Evolutionary conservation across 2,888 invertebrate genomes (phyloP), one percentile per base, ranked within the genome.

Genomic region (Tachystola acroxantha): DNA sequence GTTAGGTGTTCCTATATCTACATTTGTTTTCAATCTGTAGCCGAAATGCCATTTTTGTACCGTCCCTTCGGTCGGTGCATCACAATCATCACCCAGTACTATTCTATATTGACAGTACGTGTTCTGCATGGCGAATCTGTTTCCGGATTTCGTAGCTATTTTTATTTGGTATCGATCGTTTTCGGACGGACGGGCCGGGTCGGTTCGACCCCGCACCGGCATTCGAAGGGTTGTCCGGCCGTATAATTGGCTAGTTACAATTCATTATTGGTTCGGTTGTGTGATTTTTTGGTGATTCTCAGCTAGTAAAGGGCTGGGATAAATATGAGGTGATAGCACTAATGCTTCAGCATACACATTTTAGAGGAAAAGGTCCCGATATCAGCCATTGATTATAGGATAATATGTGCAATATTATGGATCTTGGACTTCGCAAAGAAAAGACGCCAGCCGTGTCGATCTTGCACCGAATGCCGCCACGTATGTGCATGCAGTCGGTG

Each of bases 21-120:
- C 55, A 55, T 66, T 76, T 77, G 76, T 70, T 77, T 75, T 82
- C 84, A 82, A 82, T 84, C 59, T 64, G 63, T 69, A 65, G 71
- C 64, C 48, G 50, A 53, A 60, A 47, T 42, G 57, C 53, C 62
- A 71, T 75, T 76, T 74, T 74, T 72, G 70, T 50, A 39, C 53
- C 50, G 37, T 49, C 60, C 59, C 66, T 61, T 64, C 66, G 50
- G 60, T 58, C 66, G 74, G 75, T 77, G 82, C 80, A 81, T 80
- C 79, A 75, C 82, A 81, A 84, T 85, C 78, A 79, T 81, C 81
- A 72, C 75, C 72, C 71, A 53, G 67, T 60, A 57, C 70, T 60
- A 65, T 78, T 79, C 79, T 79, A 74, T 84, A 85, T 85, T 82
- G 84, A 79, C 82, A 64, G 68, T 75, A 85, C 85, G 85, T 85